Evolutionary conservation across 2,113 vertebrate genomes (phyloP), one percentile per base, ranked within the genome.

Genomic region (Athene cunicularia): DNA sequence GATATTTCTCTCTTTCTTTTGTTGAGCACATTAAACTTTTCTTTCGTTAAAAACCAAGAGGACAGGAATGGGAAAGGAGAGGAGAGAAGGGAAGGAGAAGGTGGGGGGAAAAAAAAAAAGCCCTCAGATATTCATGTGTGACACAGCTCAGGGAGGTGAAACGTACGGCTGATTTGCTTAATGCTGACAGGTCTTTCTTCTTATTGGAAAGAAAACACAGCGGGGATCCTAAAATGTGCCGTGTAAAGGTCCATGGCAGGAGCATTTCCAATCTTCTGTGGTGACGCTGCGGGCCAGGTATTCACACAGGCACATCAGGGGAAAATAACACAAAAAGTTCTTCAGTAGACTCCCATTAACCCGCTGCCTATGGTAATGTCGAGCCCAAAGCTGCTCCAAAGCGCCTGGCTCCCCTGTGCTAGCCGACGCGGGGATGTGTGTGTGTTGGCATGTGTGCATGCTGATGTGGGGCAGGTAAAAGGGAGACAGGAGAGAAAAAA

Each of bases 41-140:
- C 97, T 97, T 98, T 98, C 95, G 96, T 98, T 98, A 97, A 98
- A 98, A 98, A 98, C 60, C 59, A 41, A 84, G 95, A 94, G 97
- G 92, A 95, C 24, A 49, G 90, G 92, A 81, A 82, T 11, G 47
- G 92, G 91, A 79, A 98, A 98, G 98, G 98, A 98, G 97, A 97
- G 97, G 94, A 73, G 92, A 96, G 97, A 97, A 97, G 97, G 97
- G 96, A 97, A 88, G 98, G 98, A 94, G 98, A 97, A 85, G 84
- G 94, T 93, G 97, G 96, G 95, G 96, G 92, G 89, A 8, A 14
- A 11, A 30, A 14, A 11, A 30, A 79, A 71, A 71, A 89, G 53
- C 80, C 86, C 89, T 96, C 96, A 97, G 97, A 97, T 96, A 97
- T 98, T 97, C 95, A 95, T 96, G 96, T 96, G 97, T 95, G 97